These are phyloP conservation scores for Scleropages formosus DNA, from an alignment of 2,797 vertebrate species.

Conservation along the genomic window DNA sequence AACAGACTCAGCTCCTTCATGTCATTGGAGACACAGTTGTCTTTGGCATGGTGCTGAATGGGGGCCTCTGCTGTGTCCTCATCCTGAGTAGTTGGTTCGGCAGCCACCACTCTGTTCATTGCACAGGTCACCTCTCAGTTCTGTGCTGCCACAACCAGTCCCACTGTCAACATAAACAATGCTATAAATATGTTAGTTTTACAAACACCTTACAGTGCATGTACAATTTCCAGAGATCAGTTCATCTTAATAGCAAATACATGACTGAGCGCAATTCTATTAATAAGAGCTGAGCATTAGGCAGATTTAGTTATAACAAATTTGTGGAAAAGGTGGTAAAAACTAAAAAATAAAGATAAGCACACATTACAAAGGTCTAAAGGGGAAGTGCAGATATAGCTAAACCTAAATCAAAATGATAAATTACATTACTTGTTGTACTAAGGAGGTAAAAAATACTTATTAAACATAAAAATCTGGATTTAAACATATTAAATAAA, in stretches of 20 bases:
- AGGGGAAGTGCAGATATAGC: not conserved
- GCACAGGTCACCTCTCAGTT: conserved; percentile 43
- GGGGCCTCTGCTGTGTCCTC: conserved; percentile 43
- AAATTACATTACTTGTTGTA: too few relatives aligned
- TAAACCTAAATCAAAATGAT: not conserved
- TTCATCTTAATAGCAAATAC: too few relatives aligned
- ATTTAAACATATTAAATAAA: too few relatives aligned
- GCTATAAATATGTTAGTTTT: not conserved
- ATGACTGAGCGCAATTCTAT: too few relatives aligned
- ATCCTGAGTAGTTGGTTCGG: conserved; percentile 45
- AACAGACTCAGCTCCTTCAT: conserved; percentile 51
- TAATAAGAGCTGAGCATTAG: too few relatives aligned
- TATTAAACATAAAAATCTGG: too few relatives aligned
- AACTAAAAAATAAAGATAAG: not conserved
- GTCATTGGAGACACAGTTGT: conserved; percentile 41
- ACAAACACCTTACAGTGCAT: too few relatives aligned
- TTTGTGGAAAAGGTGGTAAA: too few relatives aligned
- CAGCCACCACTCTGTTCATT: conserved; percentile 68
- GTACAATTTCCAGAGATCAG: too few relatives aligned
- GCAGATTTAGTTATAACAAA: too few relatives aligned
- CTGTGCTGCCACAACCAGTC: conserved; percentile 47
- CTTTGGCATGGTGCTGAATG: conserved; percentile 52
- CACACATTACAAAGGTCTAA: not conserved
- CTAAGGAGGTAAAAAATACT: too few relatives aligned
- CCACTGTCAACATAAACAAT: conserved; percentile 48